Base-by-base conservation (phyloP, 2,888 invertebrate genomes). In the Protophormia terraenovae region DNA sequence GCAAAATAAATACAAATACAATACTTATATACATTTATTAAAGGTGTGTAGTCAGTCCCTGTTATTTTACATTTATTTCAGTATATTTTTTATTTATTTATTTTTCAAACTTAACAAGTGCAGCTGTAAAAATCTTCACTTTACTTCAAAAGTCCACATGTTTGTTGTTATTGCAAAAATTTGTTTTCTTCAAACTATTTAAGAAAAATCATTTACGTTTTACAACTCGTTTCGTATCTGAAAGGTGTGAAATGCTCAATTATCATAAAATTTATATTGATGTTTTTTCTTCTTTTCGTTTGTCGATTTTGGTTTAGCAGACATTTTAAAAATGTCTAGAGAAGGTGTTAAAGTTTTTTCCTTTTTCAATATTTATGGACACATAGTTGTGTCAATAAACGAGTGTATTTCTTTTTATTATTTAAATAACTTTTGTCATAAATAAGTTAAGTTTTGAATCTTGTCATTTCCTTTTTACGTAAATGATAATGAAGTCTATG, bases 191-290 rank as follows among this genome's bases (percentile, higher is more conserved):
- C 14, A 69, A 79, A 69, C 55, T 79, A 79, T 81, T 84, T 64
- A 67, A 81, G 77, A 73, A 79, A 75, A 84, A 67, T 73, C 84
- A 81, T 78, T 78, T 35, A 72, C 50, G 60, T 66, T 69, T 78
- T 69, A 45, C 58, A 62, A 41, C 45, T 64, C 72, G 27, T 71
- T 64, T 73, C 41, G 58, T 76, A 75, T 81, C 75, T 47, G 78
- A 87, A 87, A 91, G 90, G 91, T 90, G 91, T 90, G 91, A 91
- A 91, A 90, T 89, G 88, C 86, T 88, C 89, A 91, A 91, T 91
- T 91, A 91, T 89, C 90, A 87, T 88, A 86, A 89, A 90, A 91
- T 91, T 91, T 91, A 91, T 88, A 89, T 88, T 87, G 88, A 86
- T 86, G 83, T 82, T 78, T 84, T 86, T 35, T 22, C 50, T 78